Percentiles rank a stretch among this genome's conserved stretches.
These are phyloP conservation scores for Acridotheres tristis DNA, from an alignment of 2,797 vertebrate species.

Conservation along the genomic window DNA sequence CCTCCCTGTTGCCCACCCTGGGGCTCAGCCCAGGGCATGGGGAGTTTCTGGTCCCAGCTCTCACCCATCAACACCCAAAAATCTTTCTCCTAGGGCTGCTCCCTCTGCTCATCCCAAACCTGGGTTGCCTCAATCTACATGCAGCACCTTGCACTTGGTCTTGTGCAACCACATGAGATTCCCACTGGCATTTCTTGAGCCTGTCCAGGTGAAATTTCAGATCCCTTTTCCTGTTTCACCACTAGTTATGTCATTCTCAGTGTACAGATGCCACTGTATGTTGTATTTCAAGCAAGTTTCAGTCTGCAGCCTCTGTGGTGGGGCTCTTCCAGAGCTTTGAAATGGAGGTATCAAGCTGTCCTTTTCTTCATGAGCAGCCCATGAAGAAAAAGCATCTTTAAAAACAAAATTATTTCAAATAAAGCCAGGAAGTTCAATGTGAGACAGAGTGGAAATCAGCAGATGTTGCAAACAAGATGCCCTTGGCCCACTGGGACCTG, in stretches of 20 bases:
- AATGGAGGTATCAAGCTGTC: not conserved
- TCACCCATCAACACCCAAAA: not conserved
- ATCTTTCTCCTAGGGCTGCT: not conserved
- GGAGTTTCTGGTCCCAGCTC: not conserved
- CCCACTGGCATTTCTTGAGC: not conserved
- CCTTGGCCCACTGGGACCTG: not conserved
- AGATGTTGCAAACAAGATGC: not conserved
- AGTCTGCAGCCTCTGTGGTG: not conserved
- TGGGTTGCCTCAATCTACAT: not conserved
- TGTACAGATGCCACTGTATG: not conserved
- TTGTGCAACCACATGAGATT: not conserved
- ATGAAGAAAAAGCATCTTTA: not conserved
- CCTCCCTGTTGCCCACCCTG: not conserved
- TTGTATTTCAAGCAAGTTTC: not conserved
- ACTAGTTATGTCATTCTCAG: not conserved
- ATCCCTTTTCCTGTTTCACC: not conserved
- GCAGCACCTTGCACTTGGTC: no score
- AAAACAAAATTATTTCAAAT: not conserved
- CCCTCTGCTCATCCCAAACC: not conserved
- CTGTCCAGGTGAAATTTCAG: not conserved
- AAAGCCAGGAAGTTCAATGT: not conserved
- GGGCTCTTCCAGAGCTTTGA: not conserved
- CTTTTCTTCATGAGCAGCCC: not conserved
- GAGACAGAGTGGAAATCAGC: not conserved
- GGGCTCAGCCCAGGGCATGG: not conserved